phyloP scores from a whole-genome alignment of 1,140 invertebrate species.

The Calliphora vicina region DNA sequence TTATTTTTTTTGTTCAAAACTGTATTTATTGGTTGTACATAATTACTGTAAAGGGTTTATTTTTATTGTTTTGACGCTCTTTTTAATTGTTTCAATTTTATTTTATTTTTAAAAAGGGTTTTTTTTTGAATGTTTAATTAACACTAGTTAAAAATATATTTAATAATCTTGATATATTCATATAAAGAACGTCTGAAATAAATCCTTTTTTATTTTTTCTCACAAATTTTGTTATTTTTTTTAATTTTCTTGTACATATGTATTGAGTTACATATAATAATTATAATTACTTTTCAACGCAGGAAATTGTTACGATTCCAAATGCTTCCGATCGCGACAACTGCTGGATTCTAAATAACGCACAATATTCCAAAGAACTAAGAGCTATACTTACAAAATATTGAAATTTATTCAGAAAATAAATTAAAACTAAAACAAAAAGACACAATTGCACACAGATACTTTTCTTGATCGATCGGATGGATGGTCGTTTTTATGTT shows the following conservation, averaged over 20 bases:
- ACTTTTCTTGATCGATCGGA: slow-evolving; percentile 35
- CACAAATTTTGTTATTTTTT: neutral
- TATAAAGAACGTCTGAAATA: too few species aligned
- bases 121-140: too few species aligned
- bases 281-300: slow-evolving; percentile 23
- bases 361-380: slow-evolving; percentile 31
- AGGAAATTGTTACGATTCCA: slow-evolving; percentile 36
- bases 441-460: slow-evolving; percentile 29
- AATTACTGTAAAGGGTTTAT: too few species aligned
- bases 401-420: slow-evolving; percentile 30
- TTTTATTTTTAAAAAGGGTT: too few species aligned
- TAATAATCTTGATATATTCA: too few species aligned
- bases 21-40: too few species aligned
- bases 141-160: too few species aligned
- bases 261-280: too few species aligned
- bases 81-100: too few species aligned
- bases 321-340: slow-evolving; percentile 56
- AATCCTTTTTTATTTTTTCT: neutral
- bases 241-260: too few species aligned
- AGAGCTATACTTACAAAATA: slow-evolving; percentile 39
- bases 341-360: slow-evolving; percentile 62
- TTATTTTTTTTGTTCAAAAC: too few species aligned
- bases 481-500: neutral
- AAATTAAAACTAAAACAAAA: neutral
- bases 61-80: too few species aligned